These are phyloP conservation scores for Oikopleura vanhoeffeni DNA, from an alignment of 23 tunicate species.

Conservation along the genomic window DNA sequence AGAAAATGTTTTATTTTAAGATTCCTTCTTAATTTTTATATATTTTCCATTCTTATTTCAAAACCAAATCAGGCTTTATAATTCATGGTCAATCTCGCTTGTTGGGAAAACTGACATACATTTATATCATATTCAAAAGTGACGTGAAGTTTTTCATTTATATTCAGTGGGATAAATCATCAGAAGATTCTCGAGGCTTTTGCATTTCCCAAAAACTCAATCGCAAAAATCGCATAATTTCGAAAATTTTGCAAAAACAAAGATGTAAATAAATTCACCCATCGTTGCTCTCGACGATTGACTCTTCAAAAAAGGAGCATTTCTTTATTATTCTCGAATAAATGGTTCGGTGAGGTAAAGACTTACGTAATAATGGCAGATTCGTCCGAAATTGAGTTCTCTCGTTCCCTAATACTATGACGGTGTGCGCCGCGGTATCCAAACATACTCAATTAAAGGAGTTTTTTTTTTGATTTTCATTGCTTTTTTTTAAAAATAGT, in stretches of 20 bases:
- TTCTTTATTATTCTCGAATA: background rate
- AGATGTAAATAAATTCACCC: background rate
- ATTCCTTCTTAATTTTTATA: too few relatives aligned
- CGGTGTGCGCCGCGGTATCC: too few relatives aligned
- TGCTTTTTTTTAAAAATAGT: too few relatives aligned
- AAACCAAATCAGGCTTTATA: background rate
- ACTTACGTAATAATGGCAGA: background rate
- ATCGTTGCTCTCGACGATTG: background rate
- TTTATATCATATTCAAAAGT: background rate
- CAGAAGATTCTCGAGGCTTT: background rate
- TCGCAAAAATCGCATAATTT: background rate
- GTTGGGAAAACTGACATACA: background rate
- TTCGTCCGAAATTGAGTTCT: too few relatives aligned
- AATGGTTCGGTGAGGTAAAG: background rate
- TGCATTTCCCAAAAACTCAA: background rate
- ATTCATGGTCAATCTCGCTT: slow-evolving; percentile 3
- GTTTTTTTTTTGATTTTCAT: too few relatives aligned
- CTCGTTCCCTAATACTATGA: too few relatives aligned
- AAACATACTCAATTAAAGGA: too few relatives aligned
- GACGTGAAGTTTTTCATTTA: background rate
- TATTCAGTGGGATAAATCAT: background rate
- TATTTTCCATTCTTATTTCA: too few relatives aligned
- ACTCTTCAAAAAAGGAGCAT: background rate
- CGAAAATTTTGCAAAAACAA: background rate
- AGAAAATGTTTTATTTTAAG: too few relatives aligned